Conservation (phyloP, 2,888 invertebrate species). For the Nowickia ferox region DNA sequence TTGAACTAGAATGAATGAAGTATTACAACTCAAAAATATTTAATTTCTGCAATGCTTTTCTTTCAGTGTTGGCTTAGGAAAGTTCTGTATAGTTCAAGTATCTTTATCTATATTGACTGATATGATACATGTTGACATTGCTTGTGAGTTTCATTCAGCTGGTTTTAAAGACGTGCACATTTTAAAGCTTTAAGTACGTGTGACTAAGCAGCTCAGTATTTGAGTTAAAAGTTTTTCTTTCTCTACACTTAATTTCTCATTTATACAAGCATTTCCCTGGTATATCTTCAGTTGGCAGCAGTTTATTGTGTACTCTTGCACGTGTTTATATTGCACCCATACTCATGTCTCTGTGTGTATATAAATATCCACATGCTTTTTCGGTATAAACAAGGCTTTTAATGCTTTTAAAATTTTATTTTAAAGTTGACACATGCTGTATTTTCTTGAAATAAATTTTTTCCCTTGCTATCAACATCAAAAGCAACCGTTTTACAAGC, state of each 20-base stretch:
- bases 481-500: constrained; percentile 14
- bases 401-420: constrained; percentile 3
- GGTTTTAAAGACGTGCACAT: no score
- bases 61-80: background rate
- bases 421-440: constrained; percentile 13
- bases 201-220: no score
- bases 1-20: no score
- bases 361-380: background rate
- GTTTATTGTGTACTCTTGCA: no score
- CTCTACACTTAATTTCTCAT: no score
- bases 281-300: no score
- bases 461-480: constrained; percentile 7
- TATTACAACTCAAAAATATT: no score
- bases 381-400: background rate
- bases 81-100: background rate
- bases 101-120: background rate
- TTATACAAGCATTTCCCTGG: no score
- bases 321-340: background rate
- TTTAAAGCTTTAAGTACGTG: no score
- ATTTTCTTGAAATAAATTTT: background rate
- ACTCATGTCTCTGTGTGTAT: background rate
- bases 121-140: background rate
- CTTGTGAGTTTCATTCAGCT: background rate
- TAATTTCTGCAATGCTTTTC: background rate
- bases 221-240: no score